phyloP scores from a whole-genome alignment of 2,888 invertebrate species.

The Iselma pallidipennis region DNA sequence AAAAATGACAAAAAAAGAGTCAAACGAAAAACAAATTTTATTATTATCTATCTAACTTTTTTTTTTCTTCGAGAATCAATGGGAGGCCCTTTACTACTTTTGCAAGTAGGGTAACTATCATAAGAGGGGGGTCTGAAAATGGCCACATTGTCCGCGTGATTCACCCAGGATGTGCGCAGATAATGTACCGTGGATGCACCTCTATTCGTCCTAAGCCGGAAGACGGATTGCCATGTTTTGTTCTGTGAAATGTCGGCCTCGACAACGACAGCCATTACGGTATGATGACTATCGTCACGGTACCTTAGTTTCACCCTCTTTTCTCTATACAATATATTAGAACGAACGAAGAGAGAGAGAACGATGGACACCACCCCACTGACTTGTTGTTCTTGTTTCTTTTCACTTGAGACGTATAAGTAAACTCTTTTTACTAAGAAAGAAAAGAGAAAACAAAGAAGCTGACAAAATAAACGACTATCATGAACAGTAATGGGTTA shows the following conservation, averaged over 20 bases:
- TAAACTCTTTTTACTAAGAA: background rate
- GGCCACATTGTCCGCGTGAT: constrained; percentile 52
- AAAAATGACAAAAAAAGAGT: too few relatives aligned
- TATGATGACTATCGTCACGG: constrained; percentile 41
- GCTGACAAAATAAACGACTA: constrained; percentile 13
- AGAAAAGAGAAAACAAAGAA: constrained; percentile 1
- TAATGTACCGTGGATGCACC: constrained; percentile 53
- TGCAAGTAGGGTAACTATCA: constrained; percentile 13
- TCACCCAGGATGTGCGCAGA: constrained; percentile 52
- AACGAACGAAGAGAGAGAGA: background rate
- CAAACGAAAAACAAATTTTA: too few relatives aligned
- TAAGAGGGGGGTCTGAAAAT: constrained; percentile 36
- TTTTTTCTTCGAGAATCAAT: background rate
- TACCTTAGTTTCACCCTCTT: constrained; percentile 31
- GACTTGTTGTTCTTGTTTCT: constrained; percentile 4
- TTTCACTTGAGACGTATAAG: background rate
- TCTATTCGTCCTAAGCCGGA: constrained; percentile 41
- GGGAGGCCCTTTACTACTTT: too few relatives aligned
- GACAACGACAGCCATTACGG: constrained; percentile 31
- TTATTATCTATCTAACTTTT: too few relatives aligned
- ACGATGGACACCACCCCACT: background rate
- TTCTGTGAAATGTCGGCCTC: constrained; percentile 33
- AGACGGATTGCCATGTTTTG: constrained; percentile 44
- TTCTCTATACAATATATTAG: constrained; percentile 1
- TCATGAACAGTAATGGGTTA: constrained; percentile 18